Conservation (phyloP, 2,113 vertebrate species). For the Circaetus gallicus region DNA sequence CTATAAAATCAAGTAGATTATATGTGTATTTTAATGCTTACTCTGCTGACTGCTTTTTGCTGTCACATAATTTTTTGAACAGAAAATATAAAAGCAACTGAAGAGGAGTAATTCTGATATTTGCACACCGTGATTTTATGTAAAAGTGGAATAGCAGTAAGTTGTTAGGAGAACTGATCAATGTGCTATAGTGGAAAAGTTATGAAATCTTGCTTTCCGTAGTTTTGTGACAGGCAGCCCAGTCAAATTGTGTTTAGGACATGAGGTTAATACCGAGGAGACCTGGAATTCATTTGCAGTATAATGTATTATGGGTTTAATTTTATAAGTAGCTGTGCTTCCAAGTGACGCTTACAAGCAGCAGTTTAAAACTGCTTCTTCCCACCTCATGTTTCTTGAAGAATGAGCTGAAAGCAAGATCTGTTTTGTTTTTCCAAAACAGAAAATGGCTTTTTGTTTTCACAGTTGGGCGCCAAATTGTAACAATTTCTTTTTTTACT, state of each 20-base stretch:
- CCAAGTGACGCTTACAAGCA: conserved; percentile 12
- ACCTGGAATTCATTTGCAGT: conserved; percentile 21
- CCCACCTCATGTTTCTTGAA: background rate
- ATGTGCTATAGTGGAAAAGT: background rate
- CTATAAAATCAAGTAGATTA: conserved; percentile 43
- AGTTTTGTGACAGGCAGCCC: background rate
- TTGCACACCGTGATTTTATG: conserved; percentile 6
- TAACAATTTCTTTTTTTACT: background rate
- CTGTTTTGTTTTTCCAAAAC: background rate
- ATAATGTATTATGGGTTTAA: conserved; percentile 17
- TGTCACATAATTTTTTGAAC: conserved; percentile 41
- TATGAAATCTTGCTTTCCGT: background rate
- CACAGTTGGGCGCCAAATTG: background rate
- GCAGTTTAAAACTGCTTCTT: background rate
- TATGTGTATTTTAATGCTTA: conserved; percentile 45
- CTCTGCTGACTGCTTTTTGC: conserved; percentile 33
- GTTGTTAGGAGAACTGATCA: background rate
- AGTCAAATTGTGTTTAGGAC: conserved; percentile 31
- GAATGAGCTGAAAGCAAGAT: background rate
- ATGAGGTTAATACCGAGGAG: conserved; percentile 37
- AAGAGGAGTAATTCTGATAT: conserved; percentile 16
- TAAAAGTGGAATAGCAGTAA: background rate
- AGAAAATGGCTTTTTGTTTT: background rate
- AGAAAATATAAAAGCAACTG: conserved; percentile 38
- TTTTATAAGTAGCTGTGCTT: conserved; percentile 41